These are phyloP conservation scores for Drosophila mauritiana DNA, from an alignment of 1,140 invertebrate species.

Conservation along the genomic window DNA sequence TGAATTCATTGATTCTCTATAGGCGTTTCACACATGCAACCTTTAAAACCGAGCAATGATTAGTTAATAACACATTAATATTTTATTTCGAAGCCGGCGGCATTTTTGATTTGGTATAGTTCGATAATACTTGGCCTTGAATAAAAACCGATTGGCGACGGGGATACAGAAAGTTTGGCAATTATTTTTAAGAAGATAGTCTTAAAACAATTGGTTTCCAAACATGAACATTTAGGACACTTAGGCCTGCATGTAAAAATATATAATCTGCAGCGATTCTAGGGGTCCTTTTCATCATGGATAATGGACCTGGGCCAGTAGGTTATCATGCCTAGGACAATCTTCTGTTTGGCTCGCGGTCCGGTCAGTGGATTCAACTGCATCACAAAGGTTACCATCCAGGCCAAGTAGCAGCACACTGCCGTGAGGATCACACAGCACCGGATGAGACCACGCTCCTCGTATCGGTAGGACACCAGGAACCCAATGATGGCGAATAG, in stretches of 20 bases:
- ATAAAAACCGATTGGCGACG: too few relatives aligned
- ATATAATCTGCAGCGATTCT: not conserved
- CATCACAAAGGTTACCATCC: conserved; percentile 63
- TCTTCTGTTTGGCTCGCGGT: conserved; percentile 24
- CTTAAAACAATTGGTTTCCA: too few relatives aligned
- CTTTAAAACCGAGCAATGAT: too few relatives aligned
- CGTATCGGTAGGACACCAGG: conserved; percentile 12
- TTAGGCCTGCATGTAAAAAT: not conserved
- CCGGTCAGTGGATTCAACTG: conserved; percentile 63
- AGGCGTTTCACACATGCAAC: too few relatives aligned
- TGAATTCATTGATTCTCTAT: too few relatives aligned
- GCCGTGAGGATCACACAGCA: conserved; percentile 48
- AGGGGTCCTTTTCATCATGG: conserved; percentile 14
- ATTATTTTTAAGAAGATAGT: too few relatives aligned
- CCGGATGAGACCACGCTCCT: conserved; percentile 40
- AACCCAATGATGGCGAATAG: conserved; percentile 26
- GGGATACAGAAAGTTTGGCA: too few relatives aligned
- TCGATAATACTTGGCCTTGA: too few relatives aligned
- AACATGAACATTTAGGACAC: too few relatives aligned
- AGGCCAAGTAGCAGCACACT: conserved; percentile 62
- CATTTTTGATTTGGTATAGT: too few relatives aligned
- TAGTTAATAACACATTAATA: too few relatives aligned
- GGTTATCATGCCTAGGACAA: conserved; percentile 40
- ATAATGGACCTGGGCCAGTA: conserved; percentile 58
- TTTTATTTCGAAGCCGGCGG: too few relatives aligned